Percentiles rank a stretch among this genome's conserved stretches.
Evolutionary conservation across 1,140 invertebrate genomes (phyloP).

Genomic region (Zaprionus vittiger): DNA sequence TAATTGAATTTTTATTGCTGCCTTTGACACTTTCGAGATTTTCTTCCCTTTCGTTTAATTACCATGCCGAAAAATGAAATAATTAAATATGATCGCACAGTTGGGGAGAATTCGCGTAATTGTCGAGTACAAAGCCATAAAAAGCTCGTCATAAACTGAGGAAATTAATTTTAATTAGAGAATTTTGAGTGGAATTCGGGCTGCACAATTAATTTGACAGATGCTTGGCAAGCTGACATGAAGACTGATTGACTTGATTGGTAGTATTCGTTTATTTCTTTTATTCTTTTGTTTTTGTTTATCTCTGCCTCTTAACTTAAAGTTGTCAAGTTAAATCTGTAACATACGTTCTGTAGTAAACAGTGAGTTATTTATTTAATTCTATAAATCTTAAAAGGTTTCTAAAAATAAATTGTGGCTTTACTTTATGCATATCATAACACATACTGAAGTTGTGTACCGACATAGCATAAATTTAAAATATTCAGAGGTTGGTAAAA

Average conservation of each 20-base stretch:
- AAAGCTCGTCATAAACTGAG: slow-evolving; percentile 6
- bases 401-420: not conserved
- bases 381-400: not conserved
- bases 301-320: not conserved
- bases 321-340: not conserved
- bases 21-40: slow-evolving; percentile 32
- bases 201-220: slow-evolving; percentile 4
- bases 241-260: not conserved
- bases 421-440: not conserved
- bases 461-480: slow-evolving; percentile 21
- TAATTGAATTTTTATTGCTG: slow-evolving; percentile 53
- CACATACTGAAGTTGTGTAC: not conserved
- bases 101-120: not conserved
- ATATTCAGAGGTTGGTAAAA: slow-evolving; percentile 1
- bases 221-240: not conserved
- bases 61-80: not conserved
- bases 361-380: no score
- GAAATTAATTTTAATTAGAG: slow-evolving; percentile 1
- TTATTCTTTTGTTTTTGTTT: not conserved
- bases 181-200: not conserved
- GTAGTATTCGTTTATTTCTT: not conserved
- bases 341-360: no score
- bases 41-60: not conserved
- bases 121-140: slow-evolving; percentile 8
- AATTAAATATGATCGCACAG: slow-evolving; percentile 6